A percentile compares a stretch with the other conserved stretches of the same genome.
Evolutionary conservation across 1,140 invertebrate genomes (phyloP).

Genomic region (Kradibia gibbosae): DNA sequence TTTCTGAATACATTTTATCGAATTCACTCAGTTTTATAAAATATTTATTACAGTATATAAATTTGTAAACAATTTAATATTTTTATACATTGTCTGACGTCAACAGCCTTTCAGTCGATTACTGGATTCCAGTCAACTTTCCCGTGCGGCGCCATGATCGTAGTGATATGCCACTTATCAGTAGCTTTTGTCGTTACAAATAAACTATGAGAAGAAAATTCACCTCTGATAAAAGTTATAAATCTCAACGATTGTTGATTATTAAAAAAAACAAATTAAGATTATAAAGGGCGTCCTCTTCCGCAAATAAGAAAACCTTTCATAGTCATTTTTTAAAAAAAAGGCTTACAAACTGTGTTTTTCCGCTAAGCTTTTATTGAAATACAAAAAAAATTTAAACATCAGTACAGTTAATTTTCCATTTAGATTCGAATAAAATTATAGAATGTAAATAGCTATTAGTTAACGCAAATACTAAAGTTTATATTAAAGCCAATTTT

Average conservation of each 20-base stretch:
- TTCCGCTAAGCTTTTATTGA: no score
- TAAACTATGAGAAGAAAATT: constrained; percentile 17
- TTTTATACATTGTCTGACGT: constrained; percentile 9
- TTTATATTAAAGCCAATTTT: no score
- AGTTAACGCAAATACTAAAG: no score
- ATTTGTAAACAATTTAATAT: background rate
- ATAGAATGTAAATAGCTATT: no score
- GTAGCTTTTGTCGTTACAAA: constrained; percentile 35
- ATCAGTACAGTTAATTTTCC: no score
- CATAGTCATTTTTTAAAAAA: no score
- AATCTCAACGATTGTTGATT: constrained; percentile 22
- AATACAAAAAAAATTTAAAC: no score
- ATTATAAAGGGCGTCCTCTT: background rate
- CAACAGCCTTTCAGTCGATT: constrained; percentile 3
- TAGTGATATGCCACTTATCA: constrained; percentile 23
- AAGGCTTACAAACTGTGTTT: no score
- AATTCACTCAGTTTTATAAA: background rate
- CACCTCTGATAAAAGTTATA: constrained; percentile 20
- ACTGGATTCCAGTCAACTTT: constrained; percentile 15
- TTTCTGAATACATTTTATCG: background rate
- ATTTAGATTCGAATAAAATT: no score
- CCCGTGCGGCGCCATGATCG: constrained; percentile 18
- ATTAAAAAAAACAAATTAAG: background rate
- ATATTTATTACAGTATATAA: constrained; percentile 7
- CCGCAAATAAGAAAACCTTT: no score